phyloP scores from a whole-genome alignment of 2,797 vertebrate species.

The Oreochromis mossambicus region DNA sequence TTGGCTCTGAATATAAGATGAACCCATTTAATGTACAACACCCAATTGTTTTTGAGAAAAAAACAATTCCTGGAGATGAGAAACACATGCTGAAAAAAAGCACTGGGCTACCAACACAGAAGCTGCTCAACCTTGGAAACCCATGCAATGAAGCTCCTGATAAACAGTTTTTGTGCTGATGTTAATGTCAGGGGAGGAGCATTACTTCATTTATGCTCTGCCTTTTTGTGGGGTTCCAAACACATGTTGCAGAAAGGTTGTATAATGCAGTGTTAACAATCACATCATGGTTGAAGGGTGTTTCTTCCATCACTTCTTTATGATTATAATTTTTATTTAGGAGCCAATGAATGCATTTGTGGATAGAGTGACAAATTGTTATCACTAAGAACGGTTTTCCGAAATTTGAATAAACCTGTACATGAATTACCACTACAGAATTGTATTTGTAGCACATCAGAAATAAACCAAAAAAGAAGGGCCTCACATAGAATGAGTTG shows the following conservation, averaged over 20 bases:
- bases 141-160: background rate
- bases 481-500: background rate
- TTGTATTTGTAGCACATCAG: background rate
- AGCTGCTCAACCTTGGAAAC: background rate
- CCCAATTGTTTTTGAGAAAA: background rate
- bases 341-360: background rate
- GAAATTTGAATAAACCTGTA: rapidly evolving
- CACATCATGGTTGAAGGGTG: background rate
- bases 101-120: background rate
- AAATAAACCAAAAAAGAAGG: background rate
- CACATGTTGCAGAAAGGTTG: background rate
- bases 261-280: background rate
- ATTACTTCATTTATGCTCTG: too few species aligned
- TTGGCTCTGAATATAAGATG: background rate
- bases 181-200: background rate
- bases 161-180: background rate
- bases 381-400: background rate
- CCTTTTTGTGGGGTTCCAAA: background rate
- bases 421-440: background rate
- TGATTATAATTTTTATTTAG: background rate
- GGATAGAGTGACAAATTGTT: rapidly evolving
- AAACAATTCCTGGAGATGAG: background rate
- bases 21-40: background rate
- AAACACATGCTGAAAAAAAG: background rate
- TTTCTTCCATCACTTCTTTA: background rate